Conservation (phyloP, 1,140 invertebrate species). For the Helicorthomorpha holstii region DNA sequence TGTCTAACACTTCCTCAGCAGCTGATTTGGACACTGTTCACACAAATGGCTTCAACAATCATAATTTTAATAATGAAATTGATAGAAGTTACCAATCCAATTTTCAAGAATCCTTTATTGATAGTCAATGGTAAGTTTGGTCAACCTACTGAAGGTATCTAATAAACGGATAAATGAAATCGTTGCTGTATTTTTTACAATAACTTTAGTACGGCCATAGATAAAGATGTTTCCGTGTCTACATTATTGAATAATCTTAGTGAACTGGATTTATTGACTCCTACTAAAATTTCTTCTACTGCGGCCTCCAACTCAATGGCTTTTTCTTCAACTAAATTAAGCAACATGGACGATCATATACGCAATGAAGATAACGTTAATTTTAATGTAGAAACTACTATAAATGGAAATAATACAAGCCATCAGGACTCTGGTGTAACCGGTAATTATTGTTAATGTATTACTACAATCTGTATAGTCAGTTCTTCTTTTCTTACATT, state of each 20-base stretch:
- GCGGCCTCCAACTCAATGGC: conserved; percentile 19
- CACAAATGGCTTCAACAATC: not conserved
- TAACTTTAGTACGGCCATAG: not conserved
- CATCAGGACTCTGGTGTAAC: too few species aligned
- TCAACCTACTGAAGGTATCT: not conserved
- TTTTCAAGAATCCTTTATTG: not conserved
- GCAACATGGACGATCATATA: not conserved
- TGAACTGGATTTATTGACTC: not conserved
- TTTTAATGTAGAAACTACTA: too few species aligned
- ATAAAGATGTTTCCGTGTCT: not conserved
- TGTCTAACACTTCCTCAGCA: not conserved
- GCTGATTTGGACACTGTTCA: not conserved
- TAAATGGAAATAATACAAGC: too few species aligned
- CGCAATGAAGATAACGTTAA: conserved; percentile 5
- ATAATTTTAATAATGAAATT: not conserved
- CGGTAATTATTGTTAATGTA: too few species aligned
- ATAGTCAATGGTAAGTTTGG: not conserved
- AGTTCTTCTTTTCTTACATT: too few species aligned
- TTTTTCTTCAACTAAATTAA: not conserved
- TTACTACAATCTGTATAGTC: too few species aligned
- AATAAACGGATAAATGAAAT: not conserved
- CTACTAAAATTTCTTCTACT: conserved; percentile 21
- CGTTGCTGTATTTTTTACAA: not conserved
- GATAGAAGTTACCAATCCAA: too few species aligned
- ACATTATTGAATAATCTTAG: not conserved